These are phyloP conservation scores for Tridacna gigas DNA, from an alignment of 2,888 invertebrate genomes.

Conservation along the genomic window DNA sequence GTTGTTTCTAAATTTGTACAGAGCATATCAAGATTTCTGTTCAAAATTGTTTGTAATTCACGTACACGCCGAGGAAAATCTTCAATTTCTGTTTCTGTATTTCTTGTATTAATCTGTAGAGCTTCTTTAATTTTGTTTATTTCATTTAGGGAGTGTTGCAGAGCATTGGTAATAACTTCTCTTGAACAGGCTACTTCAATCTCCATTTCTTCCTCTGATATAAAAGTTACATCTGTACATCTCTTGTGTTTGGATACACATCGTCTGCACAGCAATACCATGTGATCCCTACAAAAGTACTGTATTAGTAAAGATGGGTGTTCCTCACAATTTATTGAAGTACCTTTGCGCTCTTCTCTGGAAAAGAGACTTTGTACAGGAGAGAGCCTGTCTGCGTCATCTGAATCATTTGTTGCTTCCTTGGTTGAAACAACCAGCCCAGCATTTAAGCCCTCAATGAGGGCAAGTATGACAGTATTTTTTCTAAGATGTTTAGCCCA, in stretches of 20 bases:
- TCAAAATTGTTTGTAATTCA: constrained; percentile 2
- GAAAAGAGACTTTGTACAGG: background rate
- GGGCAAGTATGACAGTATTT: background rate
- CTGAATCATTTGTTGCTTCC: background rate
- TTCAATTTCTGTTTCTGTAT: background rate
- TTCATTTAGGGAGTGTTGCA: background rate
- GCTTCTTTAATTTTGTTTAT: background rate
- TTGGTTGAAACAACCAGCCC: background rate
- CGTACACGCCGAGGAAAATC: background rate
- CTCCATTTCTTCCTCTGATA: background rate
- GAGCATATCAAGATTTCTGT: background rate
- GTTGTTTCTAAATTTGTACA: background rate
- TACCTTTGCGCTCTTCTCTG: background rate
- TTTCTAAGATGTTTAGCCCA: background rate
- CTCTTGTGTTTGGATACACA: background rate
- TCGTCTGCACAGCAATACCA: background rate
- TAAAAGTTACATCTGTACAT: background rate
- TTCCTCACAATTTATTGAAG: background rate
- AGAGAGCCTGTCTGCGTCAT: background rate
- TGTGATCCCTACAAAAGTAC: constrained; percentile 3
- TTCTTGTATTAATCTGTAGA: background rate
- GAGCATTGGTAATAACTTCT: background rate
- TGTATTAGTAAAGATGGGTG: background rate
- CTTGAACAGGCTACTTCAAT: background rate
- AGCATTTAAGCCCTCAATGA: background rate